These are phyloP conservation scores for Agrenia bidenticulata DNA, from an alignment of 2,888 invertebrate species.

Conservation along the genomic window DNA sequence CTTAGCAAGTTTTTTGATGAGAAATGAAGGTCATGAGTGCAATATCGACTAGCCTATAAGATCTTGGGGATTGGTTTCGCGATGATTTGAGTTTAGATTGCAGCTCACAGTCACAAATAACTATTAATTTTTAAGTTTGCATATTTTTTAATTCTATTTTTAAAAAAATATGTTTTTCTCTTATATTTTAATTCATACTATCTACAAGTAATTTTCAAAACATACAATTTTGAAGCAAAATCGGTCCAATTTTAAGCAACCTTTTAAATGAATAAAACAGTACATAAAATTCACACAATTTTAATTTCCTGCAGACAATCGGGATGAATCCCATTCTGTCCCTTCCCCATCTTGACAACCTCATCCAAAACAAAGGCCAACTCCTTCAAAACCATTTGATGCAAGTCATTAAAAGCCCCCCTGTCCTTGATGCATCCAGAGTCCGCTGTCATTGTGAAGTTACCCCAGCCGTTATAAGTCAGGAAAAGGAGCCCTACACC, in stretches of 20 bases:
- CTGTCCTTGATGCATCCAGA: neutral
- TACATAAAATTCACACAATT: neutral
- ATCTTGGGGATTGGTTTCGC: slow-evolving; percentile 5
- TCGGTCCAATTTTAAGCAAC: too few relatives aligned
- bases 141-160: too few relatives aligned
- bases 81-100: too few relatives aligned
- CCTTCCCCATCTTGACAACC: neutral
- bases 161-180: too few relatives aligned
- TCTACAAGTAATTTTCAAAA: too few relatives aligned
- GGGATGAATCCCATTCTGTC: neutral
- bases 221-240: too few relatives aligned
- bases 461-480: slow-evolving; percentile 17
- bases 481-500: slow-evolving; percentile 10
- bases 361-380: slow-evolving; percentile 11
- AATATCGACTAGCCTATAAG: slow-evolving; percentile 7
- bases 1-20: slow-evolving; percentile 12
- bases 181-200: too few relatives aligned
- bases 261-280: too few relatives aligned
- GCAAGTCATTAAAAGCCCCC: neutral
- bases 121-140: neutral
- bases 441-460: slow-evolving; percentile 14
- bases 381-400: slow-evolving; percentile 4
- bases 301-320: neutral
- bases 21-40: slow-evolving; percentile 21
- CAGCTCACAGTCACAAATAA: too few relatives aligned